phyloP scores from a whole-genome alignment of 2,888 invertebrate species.

The Furcula furcula region DNA sequence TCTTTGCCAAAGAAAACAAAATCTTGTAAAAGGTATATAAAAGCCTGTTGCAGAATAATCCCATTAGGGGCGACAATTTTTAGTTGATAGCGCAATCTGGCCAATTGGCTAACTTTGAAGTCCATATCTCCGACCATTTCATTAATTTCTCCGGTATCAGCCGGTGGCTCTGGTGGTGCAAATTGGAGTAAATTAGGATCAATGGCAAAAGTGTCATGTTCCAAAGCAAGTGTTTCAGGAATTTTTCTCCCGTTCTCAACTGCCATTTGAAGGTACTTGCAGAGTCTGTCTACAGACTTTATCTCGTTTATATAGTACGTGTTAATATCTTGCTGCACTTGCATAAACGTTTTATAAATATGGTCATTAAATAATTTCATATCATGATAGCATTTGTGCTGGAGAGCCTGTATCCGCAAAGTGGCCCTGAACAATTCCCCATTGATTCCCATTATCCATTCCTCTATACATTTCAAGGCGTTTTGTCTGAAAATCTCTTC shows the following conservation, averaged over 20 bases:
- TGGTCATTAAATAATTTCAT: conserved; percentile 69
- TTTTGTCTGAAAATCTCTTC: conserved; percentile 64
- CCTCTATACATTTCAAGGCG: conserved; percentile 71
- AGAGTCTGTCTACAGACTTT: conserved; percentile 72
- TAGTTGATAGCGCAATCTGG: conserved; percentile 56
- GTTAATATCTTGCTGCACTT: conserved; percentile 68
- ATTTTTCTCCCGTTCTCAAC: conserved; percentile 73
- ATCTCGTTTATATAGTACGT: conserved; percentile 69
- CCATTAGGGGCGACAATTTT: conserved; percentile 69
- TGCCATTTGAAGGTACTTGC: conserved; percentile 74
- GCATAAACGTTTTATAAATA: conserved; percentile 64
- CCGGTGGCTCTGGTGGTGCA: conserved; percentile 30
- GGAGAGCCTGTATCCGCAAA: conserved; percentile 60
- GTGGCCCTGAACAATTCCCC: conserved; percentile 79
- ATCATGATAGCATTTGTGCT: conserved; percentile 61
- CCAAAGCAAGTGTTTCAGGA: conserved; percentile 68
- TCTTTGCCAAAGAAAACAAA: conserved; percentile 73
- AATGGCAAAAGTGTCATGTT: conserved; percentile 73
- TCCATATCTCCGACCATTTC: conserved; percentile 46
- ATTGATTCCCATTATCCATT: conserved; percentile 81
- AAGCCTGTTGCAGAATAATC: conserved; percentile 64
- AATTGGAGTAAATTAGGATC: conserved; percentile 69
- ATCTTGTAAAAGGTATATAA: conserved; percentile 78
- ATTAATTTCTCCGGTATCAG: conserved; percentile 26
- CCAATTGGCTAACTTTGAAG: conserved; percentile 62